Conservation (phyloP, 2,888 invertebrate species). For the Deilephila elpenor region DNA sequence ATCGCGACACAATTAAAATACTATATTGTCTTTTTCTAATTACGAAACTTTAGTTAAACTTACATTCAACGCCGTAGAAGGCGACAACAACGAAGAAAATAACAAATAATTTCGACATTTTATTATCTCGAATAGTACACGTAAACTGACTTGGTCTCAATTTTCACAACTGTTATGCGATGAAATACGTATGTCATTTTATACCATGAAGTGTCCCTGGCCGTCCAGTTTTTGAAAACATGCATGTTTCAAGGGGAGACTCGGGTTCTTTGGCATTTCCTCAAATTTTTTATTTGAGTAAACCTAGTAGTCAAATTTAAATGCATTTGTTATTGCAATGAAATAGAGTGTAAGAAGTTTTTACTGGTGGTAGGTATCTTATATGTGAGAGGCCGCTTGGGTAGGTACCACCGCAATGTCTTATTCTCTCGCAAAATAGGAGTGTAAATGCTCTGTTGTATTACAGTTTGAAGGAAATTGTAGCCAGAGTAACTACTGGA, state of each 20-base stretch:
- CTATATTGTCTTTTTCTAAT: no score
- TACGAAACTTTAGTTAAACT: neutral
- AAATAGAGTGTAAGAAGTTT: no score
- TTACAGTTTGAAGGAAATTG: no score
- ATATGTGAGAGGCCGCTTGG: no score
- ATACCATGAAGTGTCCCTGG: slow-evolving; percentile 24
- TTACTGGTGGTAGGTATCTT: no score
- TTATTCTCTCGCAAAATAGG: no score
- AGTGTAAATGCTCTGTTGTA: no score
- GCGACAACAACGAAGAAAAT: slow-evolving; percentile 13
- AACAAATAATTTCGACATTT: slow-evolving; percentile 23
- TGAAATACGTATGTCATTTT: slow-evolving; percentile 8
- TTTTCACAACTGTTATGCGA: slow-evolving; percentile 10
- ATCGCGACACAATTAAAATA: no score
- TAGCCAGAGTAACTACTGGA: no score
- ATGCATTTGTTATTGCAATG: no score
- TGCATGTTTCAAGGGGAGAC: slow-evolving; percentile 10
- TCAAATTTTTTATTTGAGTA: neutral
- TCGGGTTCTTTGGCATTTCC: slow-evolving; percentile 6
- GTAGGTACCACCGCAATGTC: no score
- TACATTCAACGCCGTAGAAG: slow-evolving; percentile 14
- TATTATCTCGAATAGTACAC: neutral
- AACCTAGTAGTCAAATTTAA: no score
- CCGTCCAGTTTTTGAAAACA: slow-evolving; percentile 17
- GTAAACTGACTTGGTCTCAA: neutral